These are phyloP conservation scores for Geodia barretti DNA, from an alignment of 37 sponge, comb jelly and placozoan genomes.

Conservation along the genomic window DNA sequence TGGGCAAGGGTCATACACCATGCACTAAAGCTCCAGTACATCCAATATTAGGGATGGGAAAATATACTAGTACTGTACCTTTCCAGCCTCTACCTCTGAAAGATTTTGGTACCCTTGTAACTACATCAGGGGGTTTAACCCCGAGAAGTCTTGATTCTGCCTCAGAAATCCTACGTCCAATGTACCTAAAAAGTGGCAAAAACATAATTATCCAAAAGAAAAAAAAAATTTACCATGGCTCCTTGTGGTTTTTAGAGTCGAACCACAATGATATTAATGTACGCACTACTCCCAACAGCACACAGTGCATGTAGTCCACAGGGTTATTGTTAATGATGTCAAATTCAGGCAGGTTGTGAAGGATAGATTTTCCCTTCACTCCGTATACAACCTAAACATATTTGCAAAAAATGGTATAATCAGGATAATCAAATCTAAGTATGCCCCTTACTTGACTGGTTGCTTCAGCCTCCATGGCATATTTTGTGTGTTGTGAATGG, in stretches of 20 bases:
- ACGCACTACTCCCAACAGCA: conserved; percentile 7
- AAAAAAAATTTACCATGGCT: neutral
- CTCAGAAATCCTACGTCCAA: conserved; percentile 13
- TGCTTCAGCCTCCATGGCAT: conserved; percentile 1
- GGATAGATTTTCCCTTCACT: conserved; percentile 16
- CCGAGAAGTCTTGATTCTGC: neutral
- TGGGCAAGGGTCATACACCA: too few species aligned
- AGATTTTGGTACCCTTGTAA: conserved; percentile 10
- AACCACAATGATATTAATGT: conserved; percentile 16
- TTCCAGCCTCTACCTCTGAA: neutral
- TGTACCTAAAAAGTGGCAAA: neutral
- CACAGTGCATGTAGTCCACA: conserved; percentile 39
- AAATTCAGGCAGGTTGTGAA: neutral
- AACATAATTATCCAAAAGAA: neutral
- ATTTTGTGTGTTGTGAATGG: neutral
- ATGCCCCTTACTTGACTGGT: neutral
- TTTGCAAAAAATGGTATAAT: neutral
- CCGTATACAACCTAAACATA: conserved; percentile 1
- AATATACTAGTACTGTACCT: too few species aligned
- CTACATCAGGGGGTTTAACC: conserved; percentile 11
- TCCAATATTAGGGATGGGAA: neutral
- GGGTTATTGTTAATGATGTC: conserved; percentile 22
- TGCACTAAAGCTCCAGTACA: too few species aligned
- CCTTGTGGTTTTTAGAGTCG: conserved; percentile 10
- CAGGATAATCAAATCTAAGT: neutral